Evolutionary conservation across 1,140 invertebrate species (phyloP).

Genomic region (Tetramorium alpestre): DNA sequence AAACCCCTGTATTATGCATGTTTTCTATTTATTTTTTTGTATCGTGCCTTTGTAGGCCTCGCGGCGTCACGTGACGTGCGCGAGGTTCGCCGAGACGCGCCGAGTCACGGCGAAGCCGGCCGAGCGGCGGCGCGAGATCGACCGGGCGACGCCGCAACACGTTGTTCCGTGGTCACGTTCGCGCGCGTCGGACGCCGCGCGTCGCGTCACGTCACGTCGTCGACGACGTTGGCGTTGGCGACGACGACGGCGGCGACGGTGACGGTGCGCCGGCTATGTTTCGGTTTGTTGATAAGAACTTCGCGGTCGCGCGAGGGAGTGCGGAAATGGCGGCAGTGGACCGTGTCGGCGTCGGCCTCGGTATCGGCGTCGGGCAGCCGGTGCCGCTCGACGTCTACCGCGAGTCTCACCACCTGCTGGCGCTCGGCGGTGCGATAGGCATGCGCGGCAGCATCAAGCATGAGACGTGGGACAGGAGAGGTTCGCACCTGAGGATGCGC

Average conservation of each 20-base stretch:
- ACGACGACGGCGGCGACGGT: background rate
- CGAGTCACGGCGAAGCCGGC: constrained; percentile 36
- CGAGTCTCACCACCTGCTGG: background rate
- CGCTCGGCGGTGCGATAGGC: constrained; percentile 32
- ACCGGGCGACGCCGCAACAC: constrained; percentile 47
- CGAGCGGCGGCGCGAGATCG: constrained; percentile 50
- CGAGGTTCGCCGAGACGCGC: background rate
- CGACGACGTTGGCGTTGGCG: background rate
- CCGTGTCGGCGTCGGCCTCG: background rate
- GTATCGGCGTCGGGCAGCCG: constrained; percentile 2
- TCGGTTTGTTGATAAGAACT: background rate
- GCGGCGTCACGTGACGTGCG: background rate
- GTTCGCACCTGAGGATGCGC: background rate
- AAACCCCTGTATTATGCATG: background rate
- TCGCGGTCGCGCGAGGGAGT: background rate
- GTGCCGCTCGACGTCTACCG: constrained; percentile 22
- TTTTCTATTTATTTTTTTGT: background rate
- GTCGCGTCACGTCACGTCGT: background rate
- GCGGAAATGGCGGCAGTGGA: constrained; percentile 24
- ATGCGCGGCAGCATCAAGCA: constrained; percentile 55
- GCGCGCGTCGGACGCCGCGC: constrained; percentile 16
- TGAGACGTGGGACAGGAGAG: background rate
- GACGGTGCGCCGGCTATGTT: background rate
- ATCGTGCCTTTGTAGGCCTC: no score
- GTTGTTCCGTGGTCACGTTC: constrained; percentile 50